Evolutionary conservation across 2,113 vertebrate species (phyloP).

Genomic region (Brevimyrus niger): DNA sequence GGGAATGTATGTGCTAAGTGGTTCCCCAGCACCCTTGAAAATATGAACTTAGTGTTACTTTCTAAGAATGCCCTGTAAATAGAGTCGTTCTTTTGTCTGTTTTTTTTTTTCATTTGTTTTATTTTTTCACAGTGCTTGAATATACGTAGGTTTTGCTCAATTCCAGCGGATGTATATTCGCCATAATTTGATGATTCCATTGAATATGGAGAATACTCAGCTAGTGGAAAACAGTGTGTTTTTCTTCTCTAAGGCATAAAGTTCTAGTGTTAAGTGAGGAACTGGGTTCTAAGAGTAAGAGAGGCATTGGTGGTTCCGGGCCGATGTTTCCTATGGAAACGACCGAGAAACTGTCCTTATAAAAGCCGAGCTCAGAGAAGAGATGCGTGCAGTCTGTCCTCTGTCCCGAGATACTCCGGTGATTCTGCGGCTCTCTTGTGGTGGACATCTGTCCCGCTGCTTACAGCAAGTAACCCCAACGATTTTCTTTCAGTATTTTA

Average conservation of each 20-base stretch:
- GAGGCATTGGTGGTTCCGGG: background rate
- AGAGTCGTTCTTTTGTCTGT: background rate
- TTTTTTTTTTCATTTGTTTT: background rate
- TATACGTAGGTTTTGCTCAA: background rate
- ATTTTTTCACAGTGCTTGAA: background rate
- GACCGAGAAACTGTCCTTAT: background rate
- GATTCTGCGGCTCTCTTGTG: background rate
- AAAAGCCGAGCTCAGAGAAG: background rate
- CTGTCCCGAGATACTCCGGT: background rate
- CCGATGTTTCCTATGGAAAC: background rate
- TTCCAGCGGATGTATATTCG: background rate
- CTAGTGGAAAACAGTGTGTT: background rate
- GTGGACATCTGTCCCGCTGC: background rate
- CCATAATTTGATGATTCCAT: background rate
- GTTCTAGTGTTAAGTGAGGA: background rate
- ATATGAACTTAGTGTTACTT: background rate
- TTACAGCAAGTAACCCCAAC: background rate
- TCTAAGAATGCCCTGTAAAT: background rate
- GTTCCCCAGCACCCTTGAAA: background rate
- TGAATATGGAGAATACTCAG: background rate
- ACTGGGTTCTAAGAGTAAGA: background rate
- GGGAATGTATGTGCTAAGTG: background rate
- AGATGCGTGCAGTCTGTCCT: background rate
- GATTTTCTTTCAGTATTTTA: background rate
- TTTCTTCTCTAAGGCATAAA: background rate